Evolutionary conservation across 2,113 vertebrate species (phyloP).

Genomic region (Heptranchias perlo): DNA sequence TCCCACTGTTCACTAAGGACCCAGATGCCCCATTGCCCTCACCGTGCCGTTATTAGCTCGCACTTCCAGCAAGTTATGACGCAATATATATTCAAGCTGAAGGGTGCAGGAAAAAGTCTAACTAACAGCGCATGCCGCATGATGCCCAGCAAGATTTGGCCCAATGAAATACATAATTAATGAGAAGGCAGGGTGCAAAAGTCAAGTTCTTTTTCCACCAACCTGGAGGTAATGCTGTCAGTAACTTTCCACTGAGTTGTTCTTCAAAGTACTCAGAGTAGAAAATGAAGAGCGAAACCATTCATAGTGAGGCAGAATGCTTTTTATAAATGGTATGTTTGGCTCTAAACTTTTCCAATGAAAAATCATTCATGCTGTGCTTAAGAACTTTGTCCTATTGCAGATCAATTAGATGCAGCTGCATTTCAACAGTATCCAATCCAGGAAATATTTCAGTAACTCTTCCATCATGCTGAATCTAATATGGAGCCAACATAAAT

Average conservation of each 20-base stretch:
- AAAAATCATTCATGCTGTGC: background rate
- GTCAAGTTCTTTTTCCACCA: background rate
- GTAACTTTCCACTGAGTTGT: background rate
- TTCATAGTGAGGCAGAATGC: background rate
- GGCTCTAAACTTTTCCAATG: background rate
- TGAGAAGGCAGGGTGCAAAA: background rate
- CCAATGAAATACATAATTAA: background rate
- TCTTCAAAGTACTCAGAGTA: background rate
- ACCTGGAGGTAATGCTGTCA: background rate
- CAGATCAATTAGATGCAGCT: slow-evolving; percentile 20
- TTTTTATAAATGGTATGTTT: background rate
- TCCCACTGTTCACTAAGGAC: too few relatives aligned
- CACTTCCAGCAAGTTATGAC: too few relatives aligned
- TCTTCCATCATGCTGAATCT: background rate
- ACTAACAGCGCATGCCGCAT: too few relatives aligned
- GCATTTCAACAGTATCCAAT: slow-evolving; percentile 10
- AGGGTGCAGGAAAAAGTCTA: too few relatives aligned
- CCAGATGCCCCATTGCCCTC: too few relatives aligned
- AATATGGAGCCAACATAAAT: slow-evolving; percentile 31
- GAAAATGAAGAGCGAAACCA: background rate
- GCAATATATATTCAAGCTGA: too few relatives aligned
- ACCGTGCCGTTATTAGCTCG: too few relatives aligned
- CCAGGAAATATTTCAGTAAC: slow-evolving; percentile 7
- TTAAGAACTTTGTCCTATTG: background rate
- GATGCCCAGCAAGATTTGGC: too few relatives aligned